phyloP scores from a whole-genome alignment of 2,113 vertebrate species.

The Zosterops borbonicus region DNA sequence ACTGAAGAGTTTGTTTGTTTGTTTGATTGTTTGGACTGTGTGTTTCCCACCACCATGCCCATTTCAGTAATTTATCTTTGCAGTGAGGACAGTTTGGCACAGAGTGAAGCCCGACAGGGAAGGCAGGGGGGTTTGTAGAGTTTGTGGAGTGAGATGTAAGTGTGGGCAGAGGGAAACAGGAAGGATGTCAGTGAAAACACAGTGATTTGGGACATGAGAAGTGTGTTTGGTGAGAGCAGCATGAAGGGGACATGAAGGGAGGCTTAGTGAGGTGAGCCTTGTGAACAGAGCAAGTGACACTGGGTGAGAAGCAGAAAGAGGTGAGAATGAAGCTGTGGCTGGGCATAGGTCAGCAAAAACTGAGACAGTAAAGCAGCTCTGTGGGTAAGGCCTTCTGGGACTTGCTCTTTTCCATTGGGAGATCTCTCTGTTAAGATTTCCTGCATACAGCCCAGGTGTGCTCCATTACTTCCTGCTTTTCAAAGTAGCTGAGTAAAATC shows the following conservation, averaged over 20 bases:
- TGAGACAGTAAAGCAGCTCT: background rate
- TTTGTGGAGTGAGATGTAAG: background rate
- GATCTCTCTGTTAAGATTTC: background rate
- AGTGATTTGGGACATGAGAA: background rate
- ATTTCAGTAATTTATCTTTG: background rate
- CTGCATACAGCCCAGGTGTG: background rate
- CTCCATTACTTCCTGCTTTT: background rate
- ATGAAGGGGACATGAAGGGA: background rate
- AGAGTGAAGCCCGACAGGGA: background rate
- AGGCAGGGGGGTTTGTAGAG: background rate
- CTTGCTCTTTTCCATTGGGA: background rate
- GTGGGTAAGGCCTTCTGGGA: background rate
- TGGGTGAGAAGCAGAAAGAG: background rate
- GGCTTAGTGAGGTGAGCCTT: background rate
- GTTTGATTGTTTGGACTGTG: background rate
- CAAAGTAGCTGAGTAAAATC: background rate
- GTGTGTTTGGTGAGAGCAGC: background rate
- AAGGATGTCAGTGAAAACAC: background rate
- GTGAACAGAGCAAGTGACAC: accelerated
- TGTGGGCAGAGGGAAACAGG: background rate
- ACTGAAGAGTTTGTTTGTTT: background rate
- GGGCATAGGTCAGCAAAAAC: background rate
- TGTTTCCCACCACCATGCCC: background rate
- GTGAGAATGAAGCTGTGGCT: background rate
- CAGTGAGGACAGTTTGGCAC: background rate